Percentiles rank a stretch among this genome's conserved stretches.
Conservation (phyloP, 1,140 invertebrate species). For the Anoplophora glabripennis region DNA sequence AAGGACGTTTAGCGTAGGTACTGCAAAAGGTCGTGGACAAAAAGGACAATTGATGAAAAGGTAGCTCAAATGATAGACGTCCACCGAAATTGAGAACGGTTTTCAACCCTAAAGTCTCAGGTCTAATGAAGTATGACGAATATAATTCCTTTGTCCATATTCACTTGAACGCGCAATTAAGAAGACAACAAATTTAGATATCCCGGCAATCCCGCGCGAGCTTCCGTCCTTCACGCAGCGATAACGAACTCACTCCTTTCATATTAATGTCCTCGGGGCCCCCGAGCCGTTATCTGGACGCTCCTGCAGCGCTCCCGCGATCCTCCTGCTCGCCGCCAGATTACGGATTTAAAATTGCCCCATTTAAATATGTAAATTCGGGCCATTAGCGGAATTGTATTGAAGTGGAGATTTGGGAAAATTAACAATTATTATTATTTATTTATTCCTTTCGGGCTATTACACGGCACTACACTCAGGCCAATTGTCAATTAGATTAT, state of each 20-base stretch:
- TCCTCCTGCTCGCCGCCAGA: slow-evolving; percentile 24
- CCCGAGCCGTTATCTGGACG: slow-evolving; percentile 22
- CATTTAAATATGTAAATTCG: slow-evolving; percentile 29
- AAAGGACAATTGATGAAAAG: too few relatives aligned
- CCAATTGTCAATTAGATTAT: not conserved
- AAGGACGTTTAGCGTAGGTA: too few relatives aligned
- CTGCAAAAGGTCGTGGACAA: too few relatives aligned
- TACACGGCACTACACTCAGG: not conserved
- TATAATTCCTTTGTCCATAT: too few relatives aligned
- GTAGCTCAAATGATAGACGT: too few relatives aligned
- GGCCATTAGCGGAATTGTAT: slow-evolving; percentile 29
- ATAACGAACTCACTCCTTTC: slow-evolving; percentile 21
- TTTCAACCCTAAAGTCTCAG: too few relatives aligned
- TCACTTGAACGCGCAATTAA: too few relatives aligned
- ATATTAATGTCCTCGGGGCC: slow-evolving; percentile 24
- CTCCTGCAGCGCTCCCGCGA: slow-evolving; percentile 12
- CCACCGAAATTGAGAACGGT: too few relatives aligned
- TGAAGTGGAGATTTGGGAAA: slow-evolving; percentile 23
- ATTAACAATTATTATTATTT: slow-evolving; percentile 28
- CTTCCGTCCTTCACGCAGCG: not conserved
- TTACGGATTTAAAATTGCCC: slow-evolving; percentile 29
- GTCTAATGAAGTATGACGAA: too few relatives aligned
- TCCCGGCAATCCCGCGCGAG: too few relatives aligned
- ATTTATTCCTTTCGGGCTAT: slow-evolving; percentile 14
- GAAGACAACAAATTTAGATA: too few relatives aligned